Conservation (phyloP, 2,797 vertebrate genomes). For the Moxostoma hubbsi region DNA sequence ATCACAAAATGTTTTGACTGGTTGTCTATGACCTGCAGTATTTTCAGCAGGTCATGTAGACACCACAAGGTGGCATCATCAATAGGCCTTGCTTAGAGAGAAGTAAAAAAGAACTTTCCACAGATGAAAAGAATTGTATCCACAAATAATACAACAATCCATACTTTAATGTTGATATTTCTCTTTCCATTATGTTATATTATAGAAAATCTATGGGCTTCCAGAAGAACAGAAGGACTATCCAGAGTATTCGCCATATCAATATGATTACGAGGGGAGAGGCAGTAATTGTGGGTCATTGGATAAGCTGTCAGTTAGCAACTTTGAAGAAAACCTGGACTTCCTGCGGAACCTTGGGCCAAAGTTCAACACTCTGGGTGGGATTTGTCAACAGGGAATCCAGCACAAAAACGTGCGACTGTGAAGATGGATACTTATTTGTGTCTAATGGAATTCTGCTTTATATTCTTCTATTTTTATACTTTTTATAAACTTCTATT, state of each 20-base stretch:
- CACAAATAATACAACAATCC: too few species aligned
- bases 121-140: not conserved
- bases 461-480: not conserved
- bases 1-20: too few species aligned
- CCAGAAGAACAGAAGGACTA: not conserved
- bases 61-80: not conserved
- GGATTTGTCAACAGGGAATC: conserved; percentile 55
- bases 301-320: conserved; percentile 64
- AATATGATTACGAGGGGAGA: conserved; percentile 75
- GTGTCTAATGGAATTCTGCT: not conserved
- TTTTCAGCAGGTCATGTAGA: not conserved
- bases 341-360: conserved; percentile 76
- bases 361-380: conserved; percentile 69
- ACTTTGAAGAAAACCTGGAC: conserved; percentile 56
- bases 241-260: conserved; percentile 45
- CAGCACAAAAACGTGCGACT: conserved; percentile 48
- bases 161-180: not conserved
- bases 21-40: too few species aligned
- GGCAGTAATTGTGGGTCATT: conserved; percentile 63
- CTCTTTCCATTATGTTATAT: conserved; percentile 5
- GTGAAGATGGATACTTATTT: conserved; percentile 9
- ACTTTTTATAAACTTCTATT: not conserved
- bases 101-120: too few species aligned
- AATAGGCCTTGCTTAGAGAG: too few species aligned
- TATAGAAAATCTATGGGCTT: conserved; percentile 68